phyloP scores from a whole-genome alignment of 1,140 invertebrate genomes.

The Drosophila pectinifera region DNA sequence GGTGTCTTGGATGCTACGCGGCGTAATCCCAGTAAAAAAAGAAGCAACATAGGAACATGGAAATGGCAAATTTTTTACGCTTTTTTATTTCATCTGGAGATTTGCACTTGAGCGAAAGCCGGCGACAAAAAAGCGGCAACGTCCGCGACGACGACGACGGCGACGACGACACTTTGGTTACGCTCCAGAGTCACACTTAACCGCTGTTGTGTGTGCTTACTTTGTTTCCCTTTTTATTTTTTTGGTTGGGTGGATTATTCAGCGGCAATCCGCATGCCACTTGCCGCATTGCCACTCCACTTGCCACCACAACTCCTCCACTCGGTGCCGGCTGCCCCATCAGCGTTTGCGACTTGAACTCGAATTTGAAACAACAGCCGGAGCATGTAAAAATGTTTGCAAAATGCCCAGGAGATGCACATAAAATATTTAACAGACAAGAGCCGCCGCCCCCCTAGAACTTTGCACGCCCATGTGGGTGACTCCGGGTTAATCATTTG shows the following conservation, averaged over 20 bases:
- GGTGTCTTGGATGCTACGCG: constrained; percentile 56
- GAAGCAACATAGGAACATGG: constrained; percentile 3
- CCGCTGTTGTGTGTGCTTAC: constrained; percentile 33
- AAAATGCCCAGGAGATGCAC: constrained; percentile 81
- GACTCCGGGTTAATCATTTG: constrained; percentile 75
- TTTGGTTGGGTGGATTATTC: constrained; percentile 69
- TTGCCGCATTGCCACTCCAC: constrained; percentile 46
- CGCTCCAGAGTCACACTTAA: constrained; percentile 73
- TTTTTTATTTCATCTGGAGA: constrained; percentile 83
- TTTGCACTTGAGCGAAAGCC: constrained; percentile 79
- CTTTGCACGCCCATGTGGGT: constrained; percentile 51
- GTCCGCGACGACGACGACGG: constrained; percentile 3
- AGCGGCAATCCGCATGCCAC: constrained; percentile 69
- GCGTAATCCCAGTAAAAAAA: constrained; percentile 54
- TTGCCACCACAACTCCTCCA: constrained; percentile 2
- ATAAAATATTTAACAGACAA: constrained; percentile 84
- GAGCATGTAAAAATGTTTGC: constrained; percentile 80
- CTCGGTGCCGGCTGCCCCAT: constrained; percentile 32
- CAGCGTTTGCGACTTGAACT: constrained; percentile 63
- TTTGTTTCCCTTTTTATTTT: neutral
- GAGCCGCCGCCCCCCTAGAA: constrained; percentile 28
- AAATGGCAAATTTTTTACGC: constrained; percentile 65
- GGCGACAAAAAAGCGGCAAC: constrained; percentile 26
- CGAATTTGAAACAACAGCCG: constrained; percentile 55
- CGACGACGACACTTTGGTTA: constrained; percentile 76